A percentile compares a stretch with the other conserved stretches of the same genome.
phyloP scores from a whole-genome alignment of 2,888 invertebrate genomes.

The Leptothorax acervorum region DNA sequence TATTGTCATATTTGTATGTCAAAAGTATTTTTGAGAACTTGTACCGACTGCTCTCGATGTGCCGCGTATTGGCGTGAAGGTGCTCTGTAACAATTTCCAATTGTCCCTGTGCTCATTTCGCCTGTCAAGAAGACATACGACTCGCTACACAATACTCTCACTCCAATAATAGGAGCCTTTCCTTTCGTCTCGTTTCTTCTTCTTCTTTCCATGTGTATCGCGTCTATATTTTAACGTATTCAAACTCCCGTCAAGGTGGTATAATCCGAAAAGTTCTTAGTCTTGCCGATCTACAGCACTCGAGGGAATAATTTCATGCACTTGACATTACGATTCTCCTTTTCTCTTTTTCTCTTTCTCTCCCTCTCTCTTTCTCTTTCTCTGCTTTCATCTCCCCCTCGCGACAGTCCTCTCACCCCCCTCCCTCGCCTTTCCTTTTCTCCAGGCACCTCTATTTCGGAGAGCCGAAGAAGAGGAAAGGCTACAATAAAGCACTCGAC shows the following conservation, averaged over 20 bases:
- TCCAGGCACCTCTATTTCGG: conserved; percentile 59
- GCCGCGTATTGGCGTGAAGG: conserved; percentile 45
- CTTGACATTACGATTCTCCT: conserved; percentile 72
- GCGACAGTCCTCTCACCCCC: conserved; percentile 53
- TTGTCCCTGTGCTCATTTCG: conserved; percentile 83
- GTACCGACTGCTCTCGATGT: neutral
- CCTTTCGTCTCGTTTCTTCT: conserved; percentile 50
- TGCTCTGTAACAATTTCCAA: conserved; percentile 76
- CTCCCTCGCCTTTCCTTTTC: conserved; percentile 14
- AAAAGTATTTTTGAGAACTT: neutral
- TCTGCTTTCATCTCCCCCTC: conserved; percentile 41
- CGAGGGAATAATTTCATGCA: conserved; percentile 83
- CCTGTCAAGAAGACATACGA: conserved; percentile 83
- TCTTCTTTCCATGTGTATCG: conserved; percentile 62
- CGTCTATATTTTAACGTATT: conserved; percentile 69
- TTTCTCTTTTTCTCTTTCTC: conserved; percentile 54
- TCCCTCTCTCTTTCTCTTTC: conserved; percentile 51
- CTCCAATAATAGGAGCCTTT: conserved; percentile 66
- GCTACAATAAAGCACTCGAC: conserved; percentile 72
- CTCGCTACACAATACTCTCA: conserved; percentile 74
- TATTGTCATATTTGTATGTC: neutral
- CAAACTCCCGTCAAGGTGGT: conserved; percentile 77
- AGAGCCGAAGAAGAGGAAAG: conserved; percentile 52
- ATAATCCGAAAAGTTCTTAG: conserved; percentile 73
- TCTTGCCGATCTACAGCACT: conserved; percentile 79